phyloP scores from a whole-genome alignment of 2,888 invertebrate species.

The Plagodis pulveraria region DNA sequence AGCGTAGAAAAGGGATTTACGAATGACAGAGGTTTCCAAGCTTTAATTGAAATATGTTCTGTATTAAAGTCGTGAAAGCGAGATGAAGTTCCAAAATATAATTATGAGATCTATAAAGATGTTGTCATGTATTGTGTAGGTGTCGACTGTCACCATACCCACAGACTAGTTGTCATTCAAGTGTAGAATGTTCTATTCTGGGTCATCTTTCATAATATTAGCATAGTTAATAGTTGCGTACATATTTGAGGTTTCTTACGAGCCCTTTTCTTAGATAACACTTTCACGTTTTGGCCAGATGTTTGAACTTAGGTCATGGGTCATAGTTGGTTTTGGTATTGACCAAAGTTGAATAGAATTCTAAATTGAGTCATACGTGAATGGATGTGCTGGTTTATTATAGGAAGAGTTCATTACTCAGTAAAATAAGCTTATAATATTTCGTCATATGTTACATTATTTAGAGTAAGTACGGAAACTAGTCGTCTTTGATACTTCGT shows the following conservation, averaged over 20 bases:
- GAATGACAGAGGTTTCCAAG: not conserved
- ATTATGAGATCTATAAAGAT: not conserved
- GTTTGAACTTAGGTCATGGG: slow-evolving; percentile 19
- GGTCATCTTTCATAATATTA: slow-evolving; percentile 39
- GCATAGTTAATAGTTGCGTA: slow-evolving; percentile 31
- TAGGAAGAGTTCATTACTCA: too few species aligned
- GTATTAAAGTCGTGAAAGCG: slow-evolving; percentile 2
- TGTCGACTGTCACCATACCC: slow-evolving; percentile 21
- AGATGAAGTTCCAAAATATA: slow-evolving; percentile 13
- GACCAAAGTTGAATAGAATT: not conserved
- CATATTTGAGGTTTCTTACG: slow-evolving; percentile 28
- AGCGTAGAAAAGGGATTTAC: not conserved
- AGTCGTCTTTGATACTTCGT: too few species aligned
- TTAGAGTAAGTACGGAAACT: too few species aligned
- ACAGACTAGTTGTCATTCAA: slow-evolving; percentile 18
- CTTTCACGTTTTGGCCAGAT: slow-evolving; percentile 29
- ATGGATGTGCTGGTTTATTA: not conserved
- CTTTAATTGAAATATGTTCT: not conserved
- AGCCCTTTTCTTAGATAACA: slow-evolving; percentile 28
- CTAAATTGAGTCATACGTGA: slow-evolving; percentile 1
- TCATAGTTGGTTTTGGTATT: not conserved
- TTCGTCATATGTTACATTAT: too few species aligned
- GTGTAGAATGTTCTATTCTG: slow-evolving; percentile 21
- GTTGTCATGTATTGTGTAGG: slow-evolving; percentile 8
- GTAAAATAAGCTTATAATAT: too few species aligned